These are phyloP conservation scores for Crepidodera aurea DNA, from an alignment of 2,888 invertebrate genomes.

Conservation along the genomic window DNA sequence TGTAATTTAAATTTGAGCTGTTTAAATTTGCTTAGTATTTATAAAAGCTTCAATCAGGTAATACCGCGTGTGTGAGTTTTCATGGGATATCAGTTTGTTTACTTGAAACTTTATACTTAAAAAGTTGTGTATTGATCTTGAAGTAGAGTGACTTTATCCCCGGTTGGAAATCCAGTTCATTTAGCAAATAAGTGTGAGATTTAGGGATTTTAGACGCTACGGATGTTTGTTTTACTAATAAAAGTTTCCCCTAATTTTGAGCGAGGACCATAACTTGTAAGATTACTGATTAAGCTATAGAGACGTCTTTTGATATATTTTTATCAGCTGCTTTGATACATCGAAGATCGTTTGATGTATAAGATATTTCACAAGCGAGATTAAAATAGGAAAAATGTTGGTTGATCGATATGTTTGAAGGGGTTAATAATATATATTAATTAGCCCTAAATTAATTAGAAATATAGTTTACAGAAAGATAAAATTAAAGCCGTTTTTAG, in stretches of 20 bases:
- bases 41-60: background rate
- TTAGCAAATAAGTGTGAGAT: slow-evolving; percentile 33
- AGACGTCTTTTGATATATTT: slow-evolving; percentile 12
- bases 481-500: too few species aligned
- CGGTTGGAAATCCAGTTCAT: slow-evolving; percentile 26
- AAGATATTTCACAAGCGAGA: too few species aligned
- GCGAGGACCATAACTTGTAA: slow-evolving; percentile 24
- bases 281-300: slow-evolving; percentile 28
- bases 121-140: slow-evolving; percentile 29
- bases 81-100: slow-evolving; percentile 7
- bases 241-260: slow-evolving; percentile 34
- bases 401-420: too few species aligned
- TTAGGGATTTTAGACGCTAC: slow-evolving; percentile 19
- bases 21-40: background rate
- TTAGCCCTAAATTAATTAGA: too few species aligned
- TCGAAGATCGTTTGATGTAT: too few species aligned
- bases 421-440: too few species aligned
- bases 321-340: too few species aligned
- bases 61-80: slow-evolving; percentile 13
- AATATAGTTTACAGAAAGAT: too few species aligned
- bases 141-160: slow-evolving; percentile 22
- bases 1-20: too few species aligned
- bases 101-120: slow-evolving; percentile 22
- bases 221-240: slow-evolving; percentile 32
- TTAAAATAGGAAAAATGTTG: too few species aligned